These are phyloP conservation scores for Philopotamus ludificatus DNA, from an alignment of 1,140 invertebrate genomes.

Conservation along the genomic window DNA sequence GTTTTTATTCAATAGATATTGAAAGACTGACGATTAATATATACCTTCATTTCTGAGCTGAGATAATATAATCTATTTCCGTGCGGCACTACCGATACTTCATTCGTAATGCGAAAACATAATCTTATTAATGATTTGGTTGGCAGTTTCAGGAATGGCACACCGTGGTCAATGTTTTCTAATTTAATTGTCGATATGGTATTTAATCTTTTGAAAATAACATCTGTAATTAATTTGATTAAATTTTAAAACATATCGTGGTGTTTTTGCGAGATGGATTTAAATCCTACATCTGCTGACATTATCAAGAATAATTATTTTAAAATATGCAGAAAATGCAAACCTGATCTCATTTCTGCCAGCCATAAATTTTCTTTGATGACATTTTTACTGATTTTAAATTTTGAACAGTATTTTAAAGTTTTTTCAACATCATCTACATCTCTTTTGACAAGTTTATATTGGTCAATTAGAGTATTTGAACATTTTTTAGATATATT, in stretches of 20 bases:
- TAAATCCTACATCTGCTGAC: too few relatives aligned
- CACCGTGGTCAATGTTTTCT: slow-evolving; percentile 45
- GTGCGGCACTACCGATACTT: slow-evolving; percentile 45
- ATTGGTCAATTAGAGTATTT: too few relatives aligned
- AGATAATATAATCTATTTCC: slow-evolving; percentile 54
- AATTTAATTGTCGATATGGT: slow-evolving; percentile 49
- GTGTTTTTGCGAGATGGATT: too few relatives aligned
- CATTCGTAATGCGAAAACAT: slow-evolving; percentile 46
- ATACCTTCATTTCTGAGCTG: slow-evolving; percentile 47
- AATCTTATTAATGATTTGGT: slow-evolving; percentile 46
- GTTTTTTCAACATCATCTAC: slow-evolving; percentile 11
- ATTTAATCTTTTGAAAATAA: slow-evolving; percentile 41
- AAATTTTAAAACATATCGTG: too few relatives aligned
- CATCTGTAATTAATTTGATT: slow-evolving; percentile 43
- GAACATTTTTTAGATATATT: background rate
- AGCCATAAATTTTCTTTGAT: slow-evolving; percentile 20
- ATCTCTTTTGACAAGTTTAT: too few relatives aligned
- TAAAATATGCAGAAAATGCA: slow-evolving; percentile 1
- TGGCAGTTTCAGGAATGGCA: slow-evolving; percentile 49
- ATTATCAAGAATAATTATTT: background rate
- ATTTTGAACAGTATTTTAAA: slow-evolving; percentile 16
- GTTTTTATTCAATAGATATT: too few relatives aligned
- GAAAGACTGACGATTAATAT: too few relatives aligned
- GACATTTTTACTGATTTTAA: slow-evolving; percentile 19
- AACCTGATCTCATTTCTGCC: slow-evolving; percentile 11